phyloP scores from a whole-genome alignment of 1,140 invertebrate species.

The Pararge aegeria region DNA sequence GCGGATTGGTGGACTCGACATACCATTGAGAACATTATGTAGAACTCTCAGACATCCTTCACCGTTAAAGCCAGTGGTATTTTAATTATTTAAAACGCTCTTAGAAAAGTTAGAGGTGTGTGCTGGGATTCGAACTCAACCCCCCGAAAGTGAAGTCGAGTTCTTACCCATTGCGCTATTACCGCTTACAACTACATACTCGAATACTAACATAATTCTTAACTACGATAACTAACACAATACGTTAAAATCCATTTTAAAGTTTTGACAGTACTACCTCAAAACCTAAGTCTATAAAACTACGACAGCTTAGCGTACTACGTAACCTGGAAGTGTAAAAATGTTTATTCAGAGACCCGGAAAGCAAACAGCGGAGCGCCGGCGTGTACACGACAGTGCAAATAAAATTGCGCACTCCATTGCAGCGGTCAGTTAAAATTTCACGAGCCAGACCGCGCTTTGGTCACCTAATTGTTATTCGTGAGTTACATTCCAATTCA shows the following conservation, averaged over 20 bases:
- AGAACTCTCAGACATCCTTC: no score
- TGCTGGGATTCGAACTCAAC: no score
- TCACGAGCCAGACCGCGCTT: slow-evolving; percentile 38
- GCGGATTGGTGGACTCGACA: no score
- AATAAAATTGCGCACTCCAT: slow-evolving; percentile 40
- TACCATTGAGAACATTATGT: no score
- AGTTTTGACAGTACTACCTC: not conserved
- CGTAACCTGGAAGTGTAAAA: not conserved
- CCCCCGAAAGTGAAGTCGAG: no score
- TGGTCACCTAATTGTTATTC: slow-evolving; percentile 37
- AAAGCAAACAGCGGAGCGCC: slow-evolving; percentile 19
- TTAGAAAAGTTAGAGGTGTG: no score
- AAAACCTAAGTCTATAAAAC: not conserved
- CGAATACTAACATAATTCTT: no score
- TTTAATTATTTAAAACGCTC: no score
- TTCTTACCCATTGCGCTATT: no score
- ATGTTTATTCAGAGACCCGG: slow-evolving; percentile 6
- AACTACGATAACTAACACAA: not conserved
- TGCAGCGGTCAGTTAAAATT: slow-evolving; percentile 48
- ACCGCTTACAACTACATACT: no score
- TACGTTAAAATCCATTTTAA: not conserved
- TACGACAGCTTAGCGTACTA: not conserved
- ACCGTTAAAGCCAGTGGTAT: no score
- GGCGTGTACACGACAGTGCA: slow-evolving; percentile 30
- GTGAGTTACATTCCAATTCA: slow-evolving; percentile 7